A percentile compares a stretch with the other conserved stretches of the same genome.
phyloP scores from a whole-genome alignment of 2,797 vertebrate genomes.

The Dallia pectoralis region DNA sequence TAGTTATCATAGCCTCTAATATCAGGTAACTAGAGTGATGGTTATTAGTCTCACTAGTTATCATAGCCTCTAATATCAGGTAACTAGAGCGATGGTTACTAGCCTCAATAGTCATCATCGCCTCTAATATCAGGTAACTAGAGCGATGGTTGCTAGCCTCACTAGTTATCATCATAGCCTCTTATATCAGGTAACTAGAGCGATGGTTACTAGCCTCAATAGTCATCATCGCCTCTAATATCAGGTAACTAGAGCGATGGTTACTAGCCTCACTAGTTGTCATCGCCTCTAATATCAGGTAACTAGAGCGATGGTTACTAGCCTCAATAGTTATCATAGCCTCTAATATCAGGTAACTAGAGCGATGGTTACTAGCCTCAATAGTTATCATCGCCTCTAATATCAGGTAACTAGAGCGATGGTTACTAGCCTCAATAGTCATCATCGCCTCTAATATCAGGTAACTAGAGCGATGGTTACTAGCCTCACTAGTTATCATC shows the following conservation, averaged over 20 bases:
- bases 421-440: slow-evolving; percentile 24
- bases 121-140: slow-evolving; percentile 25
- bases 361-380: slow-evolving; percentile 24
- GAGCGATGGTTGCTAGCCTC: slow-evolving; percentile 22
- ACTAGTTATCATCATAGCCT: slow-evolving; percentile 17
- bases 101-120: slow-evolving; percentile 9
- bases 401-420: slow-evolving; percentile 24
- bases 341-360: slow-evolving; percentile 23
- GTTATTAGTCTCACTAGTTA: slow-evolving; percentile 27
- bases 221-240: background rate
- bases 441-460: background rate
- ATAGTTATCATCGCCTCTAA: slow-evolving; percentile 15
- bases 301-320: slow-evolving; percentile 29
- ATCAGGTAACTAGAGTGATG: slow-evolving; percentile 26
- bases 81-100: slow-evolving; percentile 27
- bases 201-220: slow-evolving; percentile 24
- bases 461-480: slow-evolving; percentile 27
- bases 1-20: no score
- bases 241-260: slow-evolving; percentile 27
- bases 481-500: slow-evolving; percentile 22
- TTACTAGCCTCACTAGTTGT: slow-evolving; percentile 22
- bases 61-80: slow-evolving; percentile 14
- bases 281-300: slow-evolving; percentile 3
- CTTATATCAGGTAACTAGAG: slow-evolving; percentile 24
- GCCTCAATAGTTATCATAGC: slow-evolving; percentile 22